Evolutionary conservation across 2,113 vertebrate genomes (phyloP).

Genomic region (Rhinopithecus roxellana): DNA sequence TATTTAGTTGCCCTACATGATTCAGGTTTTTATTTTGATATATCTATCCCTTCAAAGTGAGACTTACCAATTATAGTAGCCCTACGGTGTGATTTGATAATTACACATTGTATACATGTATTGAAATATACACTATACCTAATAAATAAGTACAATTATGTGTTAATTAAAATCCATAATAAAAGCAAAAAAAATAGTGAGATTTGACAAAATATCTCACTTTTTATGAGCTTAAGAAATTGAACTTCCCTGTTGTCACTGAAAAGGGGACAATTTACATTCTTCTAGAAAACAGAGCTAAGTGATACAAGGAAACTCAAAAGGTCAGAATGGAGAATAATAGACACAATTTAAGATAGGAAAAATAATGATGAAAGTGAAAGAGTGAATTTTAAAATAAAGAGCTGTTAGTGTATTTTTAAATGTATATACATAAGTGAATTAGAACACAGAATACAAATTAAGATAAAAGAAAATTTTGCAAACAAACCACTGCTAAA

Average conservation of each 20-base stretch:
- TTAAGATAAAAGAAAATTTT: not conserved
- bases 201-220: not conserved
- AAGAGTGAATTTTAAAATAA: conserved; percentile 40
- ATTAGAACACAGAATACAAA: not conserved
- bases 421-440: not conserved
- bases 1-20: not conserved
- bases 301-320: not conserved
- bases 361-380: not conserved
- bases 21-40: not conserved
- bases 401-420: not conserved
- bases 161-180: not conserved
- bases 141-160: not conserved
- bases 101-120: not conserved
- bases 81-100: not conserved
- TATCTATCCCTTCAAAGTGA: not conserved
- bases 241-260: not conserved
- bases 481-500: not conserved
- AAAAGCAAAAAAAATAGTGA: not conserved
- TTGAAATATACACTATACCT: not conserved
- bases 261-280: not conserved
- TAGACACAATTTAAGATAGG: not conserved
- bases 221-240: not conserved
- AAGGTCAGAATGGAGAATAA: not conserved
- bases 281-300: not conserved
- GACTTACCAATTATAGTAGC: not conserved